Base-by-base conservation (phyloP, 2,113 vertebrate species). In the Dicentrarchus labrax region DNA sequence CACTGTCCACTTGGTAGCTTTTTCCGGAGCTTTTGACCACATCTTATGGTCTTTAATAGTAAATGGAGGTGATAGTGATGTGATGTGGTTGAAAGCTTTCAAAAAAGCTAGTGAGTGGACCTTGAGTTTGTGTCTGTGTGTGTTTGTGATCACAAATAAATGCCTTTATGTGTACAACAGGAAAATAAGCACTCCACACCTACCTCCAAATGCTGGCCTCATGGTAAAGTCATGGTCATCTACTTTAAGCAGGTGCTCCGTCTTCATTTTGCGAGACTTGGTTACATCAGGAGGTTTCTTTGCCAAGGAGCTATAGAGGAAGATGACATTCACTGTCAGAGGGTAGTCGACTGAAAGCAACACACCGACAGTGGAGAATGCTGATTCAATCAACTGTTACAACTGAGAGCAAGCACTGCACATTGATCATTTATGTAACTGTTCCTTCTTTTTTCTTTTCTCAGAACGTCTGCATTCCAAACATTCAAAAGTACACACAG, bases 161-260 rank as follows among this genome's bases (percentile, higher is more conserved):
- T n/a, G 8, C 12, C 12, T 24, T 15, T 4, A 30, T n/a, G 17
- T 38, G 16, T 60, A 41, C 22, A 13, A 13, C 17, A 76, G 17
- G 7, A 21, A 15, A 62, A 21, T n/a, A 16, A 73, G 4, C 53
- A n/a, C 9, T 48, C 1, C 9, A 65, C 50, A 85, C 86, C 69
- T 91, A 98, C 98, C 98, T 96, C 96, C 98, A 75, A 99, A 99
- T 15, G 97, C 97, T 0, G 98, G 98, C 70, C 98, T 95, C 98
- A 99, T 98, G 88, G 96, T 97, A 94, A 99, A 99, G 88, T 99
- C 98, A 0, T 99, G 98, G 59, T 98, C 96, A 0, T 99, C 96
- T 0, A 99, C 97, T 86, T 95, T 94, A 70, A 99, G 96, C 39
- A 99, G 96, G 5, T 96, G 96, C 70, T 97, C 96, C 0, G 96